Evolutionary conservation across 2,113 vertebrate species (phyloP).

Genomic region (Chitala chitala): DNA sequence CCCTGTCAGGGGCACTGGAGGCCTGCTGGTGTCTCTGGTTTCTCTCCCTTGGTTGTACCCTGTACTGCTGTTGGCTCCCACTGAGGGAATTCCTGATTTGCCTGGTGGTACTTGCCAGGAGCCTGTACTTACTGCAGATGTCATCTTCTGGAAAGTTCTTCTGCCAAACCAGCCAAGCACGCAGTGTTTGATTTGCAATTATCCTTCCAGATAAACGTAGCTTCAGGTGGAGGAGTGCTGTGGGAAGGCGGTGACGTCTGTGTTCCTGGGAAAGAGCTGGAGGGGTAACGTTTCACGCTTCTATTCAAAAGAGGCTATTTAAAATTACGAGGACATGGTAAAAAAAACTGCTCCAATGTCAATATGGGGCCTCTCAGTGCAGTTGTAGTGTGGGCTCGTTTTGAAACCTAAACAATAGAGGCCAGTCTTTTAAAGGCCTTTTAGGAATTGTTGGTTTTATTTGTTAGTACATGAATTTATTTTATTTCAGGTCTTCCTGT

Average conservation of each 20-base stretch:
- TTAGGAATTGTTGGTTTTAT: not conserved
- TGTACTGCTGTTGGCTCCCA: too few species aligned
- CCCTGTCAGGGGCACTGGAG: too few species aligned
- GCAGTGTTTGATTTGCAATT: slow-evolving; percentile 52
- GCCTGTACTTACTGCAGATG: slow-evolving; percentile 55
- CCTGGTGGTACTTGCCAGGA: slow-evolving; percentile 55
- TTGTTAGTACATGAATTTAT: not conserved
- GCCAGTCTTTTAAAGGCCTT: not conserved
- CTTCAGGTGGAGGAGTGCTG: slow-evolving; percentile 22
- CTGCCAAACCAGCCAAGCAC: slow-evolving; percentile 42
- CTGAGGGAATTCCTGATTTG: slow-evolving; percentile 46
- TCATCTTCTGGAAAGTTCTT: slow-evolving; percentile 56
- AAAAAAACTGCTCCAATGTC: too few species aligned
- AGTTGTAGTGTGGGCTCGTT: too few species aligned
- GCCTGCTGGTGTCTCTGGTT: not conserved
- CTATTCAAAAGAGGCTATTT: not conserved
- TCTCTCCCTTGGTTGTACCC: not conserved
- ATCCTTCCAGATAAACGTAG: slow-evolving; percentile 22
- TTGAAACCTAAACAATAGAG: too few species aligned
- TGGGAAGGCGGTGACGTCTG: slow-evolving; percentile 19
- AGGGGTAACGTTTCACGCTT: not conserved
- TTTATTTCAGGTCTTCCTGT: not conserved
- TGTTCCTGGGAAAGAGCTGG: slow-evolving; percentile 9
- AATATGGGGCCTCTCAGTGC: too few species aligned
- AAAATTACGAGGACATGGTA: too few species aligned